Percentiles rank a stretch among this genome's conserved stretches.
phyloP scores from a whole-genome alignment of 2,888 invertebrate genomes.

The Sesamia inferens region DNA sequence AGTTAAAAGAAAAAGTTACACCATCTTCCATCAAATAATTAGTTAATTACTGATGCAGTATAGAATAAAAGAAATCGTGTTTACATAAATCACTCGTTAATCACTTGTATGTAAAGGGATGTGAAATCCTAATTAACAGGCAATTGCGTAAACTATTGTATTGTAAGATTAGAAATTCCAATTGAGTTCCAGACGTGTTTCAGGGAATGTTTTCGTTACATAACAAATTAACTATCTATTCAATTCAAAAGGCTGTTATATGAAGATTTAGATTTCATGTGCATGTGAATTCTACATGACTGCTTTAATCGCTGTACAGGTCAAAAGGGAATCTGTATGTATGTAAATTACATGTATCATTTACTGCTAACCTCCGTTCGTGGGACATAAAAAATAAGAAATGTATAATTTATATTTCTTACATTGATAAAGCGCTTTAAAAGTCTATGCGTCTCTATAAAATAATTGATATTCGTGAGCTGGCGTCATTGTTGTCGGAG shows the following conservation, averaged over 20 bases:
- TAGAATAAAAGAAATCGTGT: conserved; percentile 48
- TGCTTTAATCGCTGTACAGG: conserved; percentile 27
- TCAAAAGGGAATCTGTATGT: conserved; percentile 51
- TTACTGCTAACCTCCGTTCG: conserved; percentile 16
- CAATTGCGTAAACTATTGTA: conserved; percentile 43
- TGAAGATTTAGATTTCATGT: conserved; percentile 48
- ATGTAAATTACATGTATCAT: conserved; percentile 27
- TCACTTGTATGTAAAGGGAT: conserved; percentile 56
- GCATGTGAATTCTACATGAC: conserved; percentile 54
- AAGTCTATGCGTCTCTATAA: conserved; percentile 55
- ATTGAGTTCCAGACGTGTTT: conserved; percentile 43
- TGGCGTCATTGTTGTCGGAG: conserved; percentile 56
- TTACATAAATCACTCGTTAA: conserved; percentile 40
- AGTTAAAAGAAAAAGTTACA: conserved; percentile 9
- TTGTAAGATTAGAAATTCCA: conserved; percentile 45
- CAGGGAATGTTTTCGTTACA: conserved; percentile 34
- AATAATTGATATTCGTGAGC: conserved; percentile 63
- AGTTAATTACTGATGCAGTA: conserved; percentile 12
- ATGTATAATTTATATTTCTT: conserved; percentile 36
- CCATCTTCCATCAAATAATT: not conserved
- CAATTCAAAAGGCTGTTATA: conserved; percentile 32
- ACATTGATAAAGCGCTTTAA: conserved; percentile 41
- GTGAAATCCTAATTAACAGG: conserved; percentile 59
- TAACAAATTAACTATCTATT: conserved; percentile 45
- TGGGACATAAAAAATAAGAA: conserved; percentile 13